These are phyloP conservation scores for Chironomus riparius DNA, from an alignment of 2,888 invertebrate genomes.

Conservation along the genomic window DNA sequence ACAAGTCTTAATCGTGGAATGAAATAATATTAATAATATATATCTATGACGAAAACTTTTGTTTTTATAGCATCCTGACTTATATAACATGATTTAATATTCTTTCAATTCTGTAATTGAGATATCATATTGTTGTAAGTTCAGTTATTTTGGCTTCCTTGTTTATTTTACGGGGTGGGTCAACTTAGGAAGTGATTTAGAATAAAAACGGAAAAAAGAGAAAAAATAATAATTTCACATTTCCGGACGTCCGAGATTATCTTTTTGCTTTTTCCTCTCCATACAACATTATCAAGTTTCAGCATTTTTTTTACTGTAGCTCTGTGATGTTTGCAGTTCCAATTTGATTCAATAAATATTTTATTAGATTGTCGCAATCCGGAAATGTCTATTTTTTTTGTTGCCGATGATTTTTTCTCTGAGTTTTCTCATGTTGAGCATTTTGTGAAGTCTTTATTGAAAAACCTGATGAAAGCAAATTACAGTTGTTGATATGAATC, in stretches of 20 bases:
- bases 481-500: too few species aligned
- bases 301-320: background rate
- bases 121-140: too few species aligned
- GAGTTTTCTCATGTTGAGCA: background rate
- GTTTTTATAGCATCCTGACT: too few species aligned
- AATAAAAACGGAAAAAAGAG: background rate
- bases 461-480: background rate
- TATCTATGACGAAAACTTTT: background rate
- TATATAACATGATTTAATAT: too few species aligned
- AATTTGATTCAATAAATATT: conserved; percentile 17
- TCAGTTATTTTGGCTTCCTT: background rate
- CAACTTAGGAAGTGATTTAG: conserved; percentile 3
- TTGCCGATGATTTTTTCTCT: background rate
- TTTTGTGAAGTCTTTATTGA: background rate
- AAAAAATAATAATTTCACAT: conserved; percentile 1
- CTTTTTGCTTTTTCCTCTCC: background rate
- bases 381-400: background rate
- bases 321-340: conserved; percentile 9
- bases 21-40: too few species aligned
- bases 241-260: conserved; percentile 9
- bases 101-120: too few species aligned
- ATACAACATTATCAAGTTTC: too few species aligned
- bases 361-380: conserved; percentile 9
- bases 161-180: background rate
- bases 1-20: too few species aligned